phyloP scores from a whole-genome alignment of 2,113 vertebrate species.

The Pheucticus melanocephalus region DNA sequence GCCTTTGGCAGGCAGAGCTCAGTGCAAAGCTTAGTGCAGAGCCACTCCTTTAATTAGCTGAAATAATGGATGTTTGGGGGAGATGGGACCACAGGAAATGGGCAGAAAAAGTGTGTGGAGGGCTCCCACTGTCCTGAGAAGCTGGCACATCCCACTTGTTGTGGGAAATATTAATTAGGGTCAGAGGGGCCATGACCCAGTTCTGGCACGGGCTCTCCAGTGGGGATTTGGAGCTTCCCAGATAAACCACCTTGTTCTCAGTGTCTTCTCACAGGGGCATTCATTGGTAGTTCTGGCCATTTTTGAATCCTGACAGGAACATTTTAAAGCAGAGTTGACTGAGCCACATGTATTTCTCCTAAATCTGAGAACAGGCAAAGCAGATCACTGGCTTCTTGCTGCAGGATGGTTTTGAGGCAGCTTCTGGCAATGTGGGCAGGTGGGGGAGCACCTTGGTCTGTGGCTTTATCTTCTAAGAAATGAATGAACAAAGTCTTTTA shows the following conservation, averaged over 20 bases:
- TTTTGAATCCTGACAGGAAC: not conserved
- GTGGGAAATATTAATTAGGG: not conserved
- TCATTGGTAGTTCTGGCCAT: not conserved
- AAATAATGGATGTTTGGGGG: slow-evolving; percentile 1
- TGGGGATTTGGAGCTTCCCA: not conserved
- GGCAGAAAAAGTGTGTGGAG: not conserved
- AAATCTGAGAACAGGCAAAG: not conserved
- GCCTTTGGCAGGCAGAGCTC: not conserved
- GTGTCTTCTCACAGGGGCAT: not conserved
- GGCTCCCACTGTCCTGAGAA: not conserved
- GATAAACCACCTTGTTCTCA: not conserved
- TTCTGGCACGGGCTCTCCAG: not conserved
- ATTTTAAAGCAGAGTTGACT: not conserved
- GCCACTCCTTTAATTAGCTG: slow-evolving; percentile 23
- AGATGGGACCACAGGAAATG: not conserved
- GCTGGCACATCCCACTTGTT: not conserved
- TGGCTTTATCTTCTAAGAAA: not conserved
- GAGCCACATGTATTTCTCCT: not conserved
- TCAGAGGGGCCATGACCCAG: not conserved
- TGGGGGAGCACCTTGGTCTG: not conserved
- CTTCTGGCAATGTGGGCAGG: not conserved
- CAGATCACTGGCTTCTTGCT: not conserved
- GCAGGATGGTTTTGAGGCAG: not conserved
- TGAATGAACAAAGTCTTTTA: not conserved
- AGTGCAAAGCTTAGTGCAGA: not conserved